Percentiles rank a stretch among this genome's conserved stretches.
Evolutionary conservation across 2,797 vertebrate species (phyloP).

Genomic region (Urophycis tenuis): DNA sequence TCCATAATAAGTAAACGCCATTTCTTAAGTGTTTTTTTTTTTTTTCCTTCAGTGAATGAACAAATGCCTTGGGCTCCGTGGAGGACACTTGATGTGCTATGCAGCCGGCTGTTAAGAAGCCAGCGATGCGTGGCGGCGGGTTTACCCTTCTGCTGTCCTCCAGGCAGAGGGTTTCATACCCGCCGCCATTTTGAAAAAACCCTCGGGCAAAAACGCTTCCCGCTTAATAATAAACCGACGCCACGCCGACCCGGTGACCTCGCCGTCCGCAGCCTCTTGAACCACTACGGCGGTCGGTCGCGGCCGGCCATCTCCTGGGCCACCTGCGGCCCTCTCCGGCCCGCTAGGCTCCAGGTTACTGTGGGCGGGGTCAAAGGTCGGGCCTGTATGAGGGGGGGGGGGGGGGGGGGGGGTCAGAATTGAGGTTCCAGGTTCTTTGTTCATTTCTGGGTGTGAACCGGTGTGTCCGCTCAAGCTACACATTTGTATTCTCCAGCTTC

Average conservation of each 20-base stretch:
- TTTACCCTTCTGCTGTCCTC: neutral
- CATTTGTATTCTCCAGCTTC: constrained; percentile 50
- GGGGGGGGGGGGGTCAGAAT: neutral
- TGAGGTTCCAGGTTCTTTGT: constrained; percentile 5
- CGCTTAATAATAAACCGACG: no score
- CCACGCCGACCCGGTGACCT: no score
- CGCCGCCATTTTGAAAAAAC: no score
- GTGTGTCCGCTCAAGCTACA: constrained; percentile 42
- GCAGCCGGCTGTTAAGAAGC: constrained; percentile 22
- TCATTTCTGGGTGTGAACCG: constrained; percentile 34
- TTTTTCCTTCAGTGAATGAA: no score
- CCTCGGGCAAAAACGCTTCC: no score
- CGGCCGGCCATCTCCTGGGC: no score
- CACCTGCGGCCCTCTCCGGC: no score
- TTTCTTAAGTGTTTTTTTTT: constrained; percentile 61
- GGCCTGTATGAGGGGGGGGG: neutral
- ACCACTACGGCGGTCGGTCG: no score
- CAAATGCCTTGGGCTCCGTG: constrained; percentile 23
- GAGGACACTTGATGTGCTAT: neutral
- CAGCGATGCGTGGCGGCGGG: constrained; percentile 4
- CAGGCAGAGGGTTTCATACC: neutral
- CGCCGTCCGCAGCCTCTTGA: no score
- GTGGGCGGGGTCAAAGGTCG: neutral
- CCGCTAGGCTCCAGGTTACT: neutral
- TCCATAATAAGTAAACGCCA: constrained; percentile 62